Conservation (phyloP, 30 jellyfish, hydroid and myxozoan species). For the Catostylus mosaicus region DNA sequence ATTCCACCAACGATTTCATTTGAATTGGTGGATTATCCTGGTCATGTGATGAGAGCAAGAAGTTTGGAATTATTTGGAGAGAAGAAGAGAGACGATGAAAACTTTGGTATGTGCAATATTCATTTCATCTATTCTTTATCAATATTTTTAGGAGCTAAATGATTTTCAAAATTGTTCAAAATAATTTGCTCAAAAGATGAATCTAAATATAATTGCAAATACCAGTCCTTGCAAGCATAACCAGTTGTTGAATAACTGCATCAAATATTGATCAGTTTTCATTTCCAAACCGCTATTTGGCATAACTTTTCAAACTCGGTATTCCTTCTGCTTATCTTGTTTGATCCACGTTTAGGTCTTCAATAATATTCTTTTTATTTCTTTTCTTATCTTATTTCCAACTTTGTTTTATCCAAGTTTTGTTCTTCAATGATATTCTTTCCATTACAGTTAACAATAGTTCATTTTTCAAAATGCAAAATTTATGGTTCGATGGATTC, state of each 20-base stretch:
- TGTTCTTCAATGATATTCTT: neutral
- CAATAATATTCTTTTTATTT: too few species aligned
- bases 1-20: constrained; percentile 44
- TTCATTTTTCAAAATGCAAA: constrained; percentile 60
- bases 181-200: too few species aligned
- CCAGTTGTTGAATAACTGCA: too few species aligned
- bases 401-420: neutral
- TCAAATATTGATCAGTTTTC: too few species aligned
- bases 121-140: neutral
- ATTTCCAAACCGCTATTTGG: too few species aligned
- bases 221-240: too few species aligned
- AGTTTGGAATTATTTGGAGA: constrained; percentile 59
- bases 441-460: constrained; percentile 29
- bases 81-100: constrained; percentile 49
- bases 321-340: too few species aligned
- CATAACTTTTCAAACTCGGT: too few species aligned
- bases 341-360: too few species aligned
- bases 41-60: constrained; percentile 69
- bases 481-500: constrained; percentile 67
- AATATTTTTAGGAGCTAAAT: neutral
- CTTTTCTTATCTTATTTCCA: too few species aligned
- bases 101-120: constrained; percentile 25
- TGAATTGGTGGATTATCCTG: constrained; percentile 66
- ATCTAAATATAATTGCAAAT: too few species aligned
- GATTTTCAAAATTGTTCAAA: too few species aligned